Percentiles rank a stretch among this genome's conserved stretches.
These are phyloP conservation scores for Cephus spinipes DNA, from an alignment of 2,888 invertebrate genomes.

Conservation along the genomic window DNA sequence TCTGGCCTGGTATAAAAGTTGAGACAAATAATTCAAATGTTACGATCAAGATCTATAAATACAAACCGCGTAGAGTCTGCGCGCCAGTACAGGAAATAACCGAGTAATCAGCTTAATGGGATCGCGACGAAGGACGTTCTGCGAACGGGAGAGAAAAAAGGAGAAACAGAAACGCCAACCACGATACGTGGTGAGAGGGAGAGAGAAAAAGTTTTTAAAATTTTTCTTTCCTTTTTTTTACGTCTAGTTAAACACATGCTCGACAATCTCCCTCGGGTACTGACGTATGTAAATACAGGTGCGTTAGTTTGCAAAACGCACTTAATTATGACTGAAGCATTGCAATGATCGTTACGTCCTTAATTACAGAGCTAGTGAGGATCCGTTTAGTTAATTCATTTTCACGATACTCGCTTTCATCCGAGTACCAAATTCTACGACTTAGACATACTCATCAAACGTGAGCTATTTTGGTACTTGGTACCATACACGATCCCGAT, in stretches of 20 bases:
- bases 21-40: not conserved
- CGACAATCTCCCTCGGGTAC: not conserved
- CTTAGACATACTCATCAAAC: not conserved
- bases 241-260: not conserved
- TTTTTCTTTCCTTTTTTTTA: not conserved
- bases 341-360: not conserved
- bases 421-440: not conserved
- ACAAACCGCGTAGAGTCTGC: not conserved
- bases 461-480: no score
- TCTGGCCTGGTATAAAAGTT: not conserved
- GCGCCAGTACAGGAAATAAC: not conserved
- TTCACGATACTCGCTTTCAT: not conserved
- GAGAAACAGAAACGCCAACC: not conserved
- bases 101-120: not conserved
- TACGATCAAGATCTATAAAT: not conserved
- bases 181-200: not conserved
- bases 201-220: not conserved
- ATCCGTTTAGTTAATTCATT: not conserved
- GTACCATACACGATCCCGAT: not conserved
- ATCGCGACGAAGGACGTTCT: conserved; percentile 12
- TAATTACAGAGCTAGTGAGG: not conserved
- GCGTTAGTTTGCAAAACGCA: not conserved
- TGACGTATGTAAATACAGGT: not conserved
- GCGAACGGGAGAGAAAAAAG: conserved; percentile 11
- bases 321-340: not conserved